Conservation (phyloP, 2,113 vertebrate genomes). For the Oryzias melastigma region DNA sequence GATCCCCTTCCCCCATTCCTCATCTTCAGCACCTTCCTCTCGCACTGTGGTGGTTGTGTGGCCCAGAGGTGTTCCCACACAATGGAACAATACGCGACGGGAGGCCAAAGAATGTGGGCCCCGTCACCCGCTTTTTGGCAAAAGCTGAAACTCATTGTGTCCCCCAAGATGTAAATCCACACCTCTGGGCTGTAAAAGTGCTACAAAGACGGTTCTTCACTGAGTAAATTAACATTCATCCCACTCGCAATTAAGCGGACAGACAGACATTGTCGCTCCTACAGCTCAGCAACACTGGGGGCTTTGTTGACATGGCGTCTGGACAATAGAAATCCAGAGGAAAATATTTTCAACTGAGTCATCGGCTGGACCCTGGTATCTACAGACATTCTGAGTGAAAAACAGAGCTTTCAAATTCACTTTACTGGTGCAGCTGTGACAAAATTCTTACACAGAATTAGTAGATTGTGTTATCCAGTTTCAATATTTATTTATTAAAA, state of each 20-base stretch:
- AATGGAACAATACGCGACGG: slow-evolving; percentile 77
- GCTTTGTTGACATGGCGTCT: slow-evolving; percentile 80
- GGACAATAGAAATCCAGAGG: slow-evolving; percentile 69
- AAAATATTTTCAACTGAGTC: slow-evolving; percentile 81
- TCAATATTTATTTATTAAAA: no score
- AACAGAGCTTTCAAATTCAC: slow-evolving; percentile 56
- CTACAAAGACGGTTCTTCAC: slow-evolving; percentile 79
- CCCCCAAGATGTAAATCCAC: slow-evolving; percentile 76
- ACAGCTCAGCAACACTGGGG: slow-evolving; percentile 71
- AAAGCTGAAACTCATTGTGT: slow-evolving; percentile 74
- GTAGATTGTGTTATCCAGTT: not conserved
- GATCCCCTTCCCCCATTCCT: slow-evolving; percentile 13
- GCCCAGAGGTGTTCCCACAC: slow-evolving; percentile 70
- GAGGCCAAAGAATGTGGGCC: slow-evolving; percentile 78
- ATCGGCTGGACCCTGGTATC: slow-evolving; percentile 72
- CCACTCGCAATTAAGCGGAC: slow-evolving; percentile 81
- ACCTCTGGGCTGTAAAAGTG: slow-evolving; percentile 78
- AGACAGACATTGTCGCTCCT: slow-evolving; percentile 80
- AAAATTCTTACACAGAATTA: slow-evolving; percentile 18
- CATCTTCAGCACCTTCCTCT: slow-evolving; percentile 49
- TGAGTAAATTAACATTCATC: slow-evolving; percentile 74
- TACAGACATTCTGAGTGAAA: slow-evolving; percentile 57
- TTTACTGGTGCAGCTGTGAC: slow-evolving; percentile 16
- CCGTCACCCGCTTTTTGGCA: slow-evolving; percentile 71
- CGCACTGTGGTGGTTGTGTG: slow-evolving; percentile 24